Base-by-base conservation (phyloP, 1,140 invertebrate genomes). In the Temnothorax longispinosus region DNA sequence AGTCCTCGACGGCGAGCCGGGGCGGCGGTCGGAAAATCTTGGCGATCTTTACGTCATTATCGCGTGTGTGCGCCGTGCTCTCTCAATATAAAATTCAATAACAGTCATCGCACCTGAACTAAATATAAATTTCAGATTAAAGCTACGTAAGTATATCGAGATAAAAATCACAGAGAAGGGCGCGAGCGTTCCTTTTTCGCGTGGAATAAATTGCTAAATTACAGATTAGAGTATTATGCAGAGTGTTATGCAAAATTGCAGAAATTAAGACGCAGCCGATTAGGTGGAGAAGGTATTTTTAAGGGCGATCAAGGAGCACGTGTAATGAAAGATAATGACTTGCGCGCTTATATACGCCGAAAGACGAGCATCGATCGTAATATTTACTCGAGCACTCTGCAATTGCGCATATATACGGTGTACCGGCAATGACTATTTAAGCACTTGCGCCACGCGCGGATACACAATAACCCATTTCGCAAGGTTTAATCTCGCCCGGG, bases 401-500 rank as follows among this genome's bases (percentile, higher is more conserved):
- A 75, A 60, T 60, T 8, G 44, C 11, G 44, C 56, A 21, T 65
- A 21, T 65, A 65, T 69, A 11, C 21, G 54, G 50, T 47, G 6
- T 21, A 35, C 64, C 78, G 41, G 38, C 77, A 54, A 58, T 82
- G 80, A 72, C 54, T 72, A 58, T 82, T 74, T 74, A 82, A 72
- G 52, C 67, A 58, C 54, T 72, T 58, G 50, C 67, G 67, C 77
- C 47, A 72, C 80, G 67, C 58, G 77, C 77, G 62, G 77, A 81
- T 72, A 58, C 78, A 82, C 80, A 82, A 82, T 74, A 54, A 54
- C 38, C 67, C 38, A 82, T 74, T 82, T 72, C 65, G 44, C 52
- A 60, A 82, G 80, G 52, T 58, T 82, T 82, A 81, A 82, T 82
- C 80, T 72, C 80, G 72, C 56, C 44, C 65, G 65, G 38, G 27